phyloP scores from a whole-genome alignment of 2,888 invertebrate species.

The Gasteruption jaculator region DNA sequence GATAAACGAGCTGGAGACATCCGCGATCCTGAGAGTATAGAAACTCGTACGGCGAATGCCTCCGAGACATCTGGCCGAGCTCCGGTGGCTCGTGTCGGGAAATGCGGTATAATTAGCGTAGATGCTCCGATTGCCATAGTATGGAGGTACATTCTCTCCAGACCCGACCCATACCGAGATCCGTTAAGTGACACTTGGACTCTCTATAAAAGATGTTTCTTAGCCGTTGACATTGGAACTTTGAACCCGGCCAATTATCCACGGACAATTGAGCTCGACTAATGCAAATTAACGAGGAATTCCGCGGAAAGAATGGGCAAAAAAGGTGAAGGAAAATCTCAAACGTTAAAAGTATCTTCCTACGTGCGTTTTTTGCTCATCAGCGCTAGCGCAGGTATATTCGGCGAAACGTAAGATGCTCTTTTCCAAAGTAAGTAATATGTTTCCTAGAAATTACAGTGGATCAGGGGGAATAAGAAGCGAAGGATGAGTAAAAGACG shows the following conservation, averaged over 20 bases:
- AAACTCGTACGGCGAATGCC: neutral
- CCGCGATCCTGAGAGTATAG: neutral
- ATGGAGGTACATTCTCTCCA: constrained; percentile 19
- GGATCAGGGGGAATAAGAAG: constrained; percentile 1
- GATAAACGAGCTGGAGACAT: constrained; percentile 8
- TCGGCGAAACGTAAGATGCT: too few relatives aligned
- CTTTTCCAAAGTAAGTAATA: too few relatives aligned
- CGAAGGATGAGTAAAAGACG: constrained; percentile 11
- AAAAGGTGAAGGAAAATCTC: constrained; percentile 16
- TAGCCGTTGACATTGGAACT: constrained; percentile 19
- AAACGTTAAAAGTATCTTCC: too few relatives aligned
- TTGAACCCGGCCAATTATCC: constrained; percentile 30
- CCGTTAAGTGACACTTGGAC: constrained; percentile 25
- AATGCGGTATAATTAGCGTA: constrained; percentile 30
- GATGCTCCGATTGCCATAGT: constrained; percentile 23
- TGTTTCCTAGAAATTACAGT: constrained; percentile 4
- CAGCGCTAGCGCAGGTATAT: too few relatives aligned
- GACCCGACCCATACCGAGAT: constrained; percentile 7
- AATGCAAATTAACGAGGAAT: constrained; percentile 26
- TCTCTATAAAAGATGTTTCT: constrained; percentile 12
- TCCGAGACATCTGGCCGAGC: constrained; percentile 5
- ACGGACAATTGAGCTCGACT: constrained; percentile 28
- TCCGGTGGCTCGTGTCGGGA: constrained; percentile 27
- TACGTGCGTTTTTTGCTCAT: too few relatives aligned
- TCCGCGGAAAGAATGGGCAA: constrained; percentile 14